These are phyloP conservation scores for Drosophila azteca DNA, from an alignment of 1,140 invertebrate species.

Conservation along the genomic window DNA sequence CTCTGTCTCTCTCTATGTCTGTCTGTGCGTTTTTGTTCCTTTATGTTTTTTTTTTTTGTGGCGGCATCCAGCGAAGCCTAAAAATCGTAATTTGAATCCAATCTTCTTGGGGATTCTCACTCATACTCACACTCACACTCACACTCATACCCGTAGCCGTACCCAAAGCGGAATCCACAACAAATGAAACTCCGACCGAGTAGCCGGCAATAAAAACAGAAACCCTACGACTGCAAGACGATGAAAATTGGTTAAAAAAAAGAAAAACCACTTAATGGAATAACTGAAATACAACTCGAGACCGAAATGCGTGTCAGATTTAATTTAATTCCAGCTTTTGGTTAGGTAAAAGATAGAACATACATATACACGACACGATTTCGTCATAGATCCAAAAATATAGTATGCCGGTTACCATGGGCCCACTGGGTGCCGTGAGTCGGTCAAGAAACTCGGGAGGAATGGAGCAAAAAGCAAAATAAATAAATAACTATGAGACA, in stretches of 20 bases:
- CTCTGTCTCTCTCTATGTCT: constrained; percentile 15
- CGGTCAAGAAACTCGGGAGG: constrained; percentile 57
- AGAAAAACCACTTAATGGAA: constrained; percentile 62
- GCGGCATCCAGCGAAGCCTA: constrained; percentile 65
- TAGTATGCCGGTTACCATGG: constrained; percentile 42
- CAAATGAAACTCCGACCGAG: constrained; percentile 25
- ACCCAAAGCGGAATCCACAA: constrained; percentile 33
- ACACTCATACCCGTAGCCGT: constrained; percentile 5
- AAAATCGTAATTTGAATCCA: constrained; percentile 81
- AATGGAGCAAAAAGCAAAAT: constrained; percentile 16
- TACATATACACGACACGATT: constrained; percentile 23
- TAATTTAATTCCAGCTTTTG: constrained; percentile 53
- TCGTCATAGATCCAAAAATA: constrained; percentile 72
- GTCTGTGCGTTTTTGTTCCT: constrained; percentile 36
- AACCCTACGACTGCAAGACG: constrained; percentile 65
- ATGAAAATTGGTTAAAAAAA: constrained; percentile 31
- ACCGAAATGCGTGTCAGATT: constrained; percentile 61
- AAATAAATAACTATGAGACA: constrained; percentile 59
- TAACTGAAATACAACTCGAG: constrained; percentile 43
- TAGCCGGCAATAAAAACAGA: constrained; percentile 75
- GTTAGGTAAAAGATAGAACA: constrained; percentile 13
- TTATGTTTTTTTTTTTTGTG: constrained; percentile 36
- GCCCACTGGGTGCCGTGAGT: constrained; percentile 16
- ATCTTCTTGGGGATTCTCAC: constrained; percentile 69
- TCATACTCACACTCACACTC: constrained; percentile 12